Conservation (phyloP, 2,113 vertebrate genomes). For the Macaca fascicularis region DNA sequence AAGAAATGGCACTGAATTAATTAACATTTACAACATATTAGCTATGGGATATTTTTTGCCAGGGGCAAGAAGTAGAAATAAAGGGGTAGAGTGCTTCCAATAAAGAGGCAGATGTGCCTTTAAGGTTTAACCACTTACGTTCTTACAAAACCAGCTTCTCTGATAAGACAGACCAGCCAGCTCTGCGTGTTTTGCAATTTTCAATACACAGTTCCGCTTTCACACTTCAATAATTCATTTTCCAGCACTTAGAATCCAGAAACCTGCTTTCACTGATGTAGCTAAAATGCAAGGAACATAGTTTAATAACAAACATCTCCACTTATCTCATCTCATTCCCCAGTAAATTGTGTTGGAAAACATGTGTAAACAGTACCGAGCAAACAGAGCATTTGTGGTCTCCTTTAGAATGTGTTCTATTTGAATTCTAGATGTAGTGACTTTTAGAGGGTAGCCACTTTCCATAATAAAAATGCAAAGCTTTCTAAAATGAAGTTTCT, state of each 20-base stretch:
- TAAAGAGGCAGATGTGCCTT: slow-evolving; percentile 4
- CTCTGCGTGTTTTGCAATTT: slow-evolving; percentile 52
- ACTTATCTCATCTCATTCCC: slow-evolving; percentile 56
- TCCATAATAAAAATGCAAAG: slow-evolving; percentile 17
- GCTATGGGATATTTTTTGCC: background rate
- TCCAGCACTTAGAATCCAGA: slow-evolving; percentile 62
- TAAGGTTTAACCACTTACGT: slow-evolving; percentile 35
- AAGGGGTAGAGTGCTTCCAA: background rate
- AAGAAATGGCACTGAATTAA: slow-evolving; percentile 58
- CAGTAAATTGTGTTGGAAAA: slow-evolving; percentile 67
- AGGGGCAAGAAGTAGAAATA: slow-evolving; percentile 13
- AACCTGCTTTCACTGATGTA: slow-evolving; percentile 62
- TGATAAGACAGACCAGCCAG: slow-evolving; percentile 41
- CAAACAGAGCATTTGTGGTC: slow-evolving; percentile 47
- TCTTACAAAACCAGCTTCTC: slow-evolving; percentile 41
- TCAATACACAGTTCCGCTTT: slow-evolving; percentile 39
- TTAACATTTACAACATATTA: slow-evolving; percentile 66
- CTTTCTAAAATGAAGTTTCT: slow-evolving; percentile 24
- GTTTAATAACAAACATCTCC: slow-evolving; percentile 49
- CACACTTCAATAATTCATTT: slow-evolving; percentile 69
- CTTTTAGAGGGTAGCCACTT: background rate
- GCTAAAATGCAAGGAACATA: slow-evolving; percentile 65
- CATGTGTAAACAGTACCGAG: slow-evolving; percentile 43
- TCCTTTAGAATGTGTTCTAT: background rate
- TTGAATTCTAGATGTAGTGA: slow-evolving; percentile 37